These are phyloP conservation scores for Ammodytes marinus DNA, from an alignment of 2,113 vertebrate species.

Conservation along the genomic window DNA sequence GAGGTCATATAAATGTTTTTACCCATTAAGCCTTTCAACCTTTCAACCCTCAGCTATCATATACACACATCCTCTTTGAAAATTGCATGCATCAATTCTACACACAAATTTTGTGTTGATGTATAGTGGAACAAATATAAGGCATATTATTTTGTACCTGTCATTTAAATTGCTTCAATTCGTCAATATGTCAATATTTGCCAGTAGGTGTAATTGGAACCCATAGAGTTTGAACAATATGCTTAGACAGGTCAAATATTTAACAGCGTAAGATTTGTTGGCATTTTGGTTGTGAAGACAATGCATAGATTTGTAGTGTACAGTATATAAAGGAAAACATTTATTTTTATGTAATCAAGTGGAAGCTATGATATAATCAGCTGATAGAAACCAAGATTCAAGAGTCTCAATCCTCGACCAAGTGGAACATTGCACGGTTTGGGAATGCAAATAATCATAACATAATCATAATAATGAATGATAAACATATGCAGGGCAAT, in stretches of 20 bases:
- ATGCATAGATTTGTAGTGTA: neutral
- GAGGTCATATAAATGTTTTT: neutral
- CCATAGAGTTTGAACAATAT: neutral
- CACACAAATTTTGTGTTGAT: conserved; percentile 30
- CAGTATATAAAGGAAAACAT: neutral
- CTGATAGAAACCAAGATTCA: neutral
- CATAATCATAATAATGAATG: neutral
- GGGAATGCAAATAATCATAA: neutral
- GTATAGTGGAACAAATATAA: neutral
- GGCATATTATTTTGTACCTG: conserved; percentile 19
- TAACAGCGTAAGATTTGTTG: conserved; percentile 7
- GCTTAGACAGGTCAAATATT: conserved; percentile 17
- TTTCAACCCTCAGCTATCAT: conserved; percentile 1
- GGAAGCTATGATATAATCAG: neutral
- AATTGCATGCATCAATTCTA: neutral
- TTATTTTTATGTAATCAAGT: too few species aligned
- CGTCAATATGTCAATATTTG: conserved; percentile 51
- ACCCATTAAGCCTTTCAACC: neutral
- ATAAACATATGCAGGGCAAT: neutral
- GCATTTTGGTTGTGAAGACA: neutral
- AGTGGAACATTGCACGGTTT: neutral
- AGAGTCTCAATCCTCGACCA: neutral
- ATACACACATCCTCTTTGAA: conserved; percentile 4
- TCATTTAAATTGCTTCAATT: conserved; percentile 37
- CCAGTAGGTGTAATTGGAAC: conserved; percentile 33